A percentile compares a stretch with the other conserved stretches of the same genome.
phyloP scores from a whole-genome alignment of 2,113 vertebrate species.

The Pteropus alecto region DNA sequence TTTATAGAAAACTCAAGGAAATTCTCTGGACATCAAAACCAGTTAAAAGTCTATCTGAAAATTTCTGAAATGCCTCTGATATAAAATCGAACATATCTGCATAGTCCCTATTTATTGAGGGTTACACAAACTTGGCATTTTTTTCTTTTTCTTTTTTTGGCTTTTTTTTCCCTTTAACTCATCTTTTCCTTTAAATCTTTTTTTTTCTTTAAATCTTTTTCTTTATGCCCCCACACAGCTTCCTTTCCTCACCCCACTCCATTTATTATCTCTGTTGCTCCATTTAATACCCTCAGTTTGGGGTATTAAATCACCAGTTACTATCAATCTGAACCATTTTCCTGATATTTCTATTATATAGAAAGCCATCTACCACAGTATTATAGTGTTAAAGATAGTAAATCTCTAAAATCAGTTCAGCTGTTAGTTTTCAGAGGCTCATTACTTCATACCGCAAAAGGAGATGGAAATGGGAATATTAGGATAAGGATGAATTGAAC shows the following conservation, averaged over 20 bases:
- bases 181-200: not conserved
- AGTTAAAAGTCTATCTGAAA: constrained; percentile 14
- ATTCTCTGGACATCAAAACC: constrained; percentile 35
- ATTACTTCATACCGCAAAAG: constrained; percentile 17
- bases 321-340: not conserved
- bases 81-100: constrained; percentile 31
- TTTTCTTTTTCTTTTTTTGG: not conserved
- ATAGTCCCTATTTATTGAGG: constrained; percentile 3
- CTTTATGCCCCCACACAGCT: not conserved
- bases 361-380: not conserved
- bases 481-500: not conserved
- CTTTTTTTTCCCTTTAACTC: not conserved
- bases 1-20: constrained; percentile 34
- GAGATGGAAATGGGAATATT: not conserved
- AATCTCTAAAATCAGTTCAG: constrained; percentile 34
- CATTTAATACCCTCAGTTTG: not conserved
- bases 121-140: not conserved
- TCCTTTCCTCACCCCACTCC: not conserved
- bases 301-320: not conserved
- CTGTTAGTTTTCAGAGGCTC: constrained; percentile 34
- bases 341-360: not conserved
- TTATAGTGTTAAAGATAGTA: not conserved
- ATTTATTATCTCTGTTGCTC: not conserved
- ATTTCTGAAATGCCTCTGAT: not conserved
- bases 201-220: not conserved